Evolutionary conservation across 2,113 vertebrate genomes (phyloP), one percentile per base, ranked within the genome.

Genomic region (Hemichromis elongatus): DNA sequence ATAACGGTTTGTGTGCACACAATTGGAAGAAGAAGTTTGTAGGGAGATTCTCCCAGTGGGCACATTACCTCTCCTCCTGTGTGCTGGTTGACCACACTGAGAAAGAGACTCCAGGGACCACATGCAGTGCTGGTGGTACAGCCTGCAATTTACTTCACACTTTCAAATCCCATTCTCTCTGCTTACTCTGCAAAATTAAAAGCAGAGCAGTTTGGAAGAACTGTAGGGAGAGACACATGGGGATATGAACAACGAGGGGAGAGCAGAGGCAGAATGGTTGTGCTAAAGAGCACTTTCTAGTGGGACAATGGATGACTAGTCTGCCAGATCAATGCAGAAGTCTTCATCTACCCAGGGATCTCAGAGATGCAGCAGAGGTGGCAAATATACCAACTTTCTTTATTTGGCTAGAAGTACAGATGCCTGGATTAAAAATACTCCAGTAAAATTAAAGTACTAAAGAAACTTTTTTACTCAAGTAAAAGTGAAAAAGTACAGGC

Each of bases 281-380:
- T 57, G 66, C 96, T 96, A 95, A 97, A 97, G 96, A 97, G 96
- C 97, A 96, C 97, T 95, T 96, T 93, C 96, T 97, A 97, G 97
- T 94, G 97, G 96, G 89, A 86, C 4, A 68, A 89, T 73, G 3
- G 89, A 86, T 93, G 87, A 94, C 96, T 91, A 92, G 84, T 96
- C 94, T 77, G 82, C 35, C 19, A 6, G 12, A 59, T 53, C 68
- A 57, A 33, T 3, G 18, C 12, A 40, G 45, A 42, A 13, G 13
- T 80, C 13, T 9, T 14, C 21, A 30, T 26, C 40, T 19, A 73
- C 68, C 14, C 42, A 45, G 68, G 28, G 42, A 73, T 73, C 40
- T 47, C 66, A 47, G 40, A 28, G 9, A 45, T 70, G 66, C 3
- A 63, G 59, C 59, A 2, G 59, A 63, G 33, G 10, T 63, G 3